Base-by-base conservation (phyloP, 2,113 vertebrate genomes). In the Antennarius striatus region DNA sequence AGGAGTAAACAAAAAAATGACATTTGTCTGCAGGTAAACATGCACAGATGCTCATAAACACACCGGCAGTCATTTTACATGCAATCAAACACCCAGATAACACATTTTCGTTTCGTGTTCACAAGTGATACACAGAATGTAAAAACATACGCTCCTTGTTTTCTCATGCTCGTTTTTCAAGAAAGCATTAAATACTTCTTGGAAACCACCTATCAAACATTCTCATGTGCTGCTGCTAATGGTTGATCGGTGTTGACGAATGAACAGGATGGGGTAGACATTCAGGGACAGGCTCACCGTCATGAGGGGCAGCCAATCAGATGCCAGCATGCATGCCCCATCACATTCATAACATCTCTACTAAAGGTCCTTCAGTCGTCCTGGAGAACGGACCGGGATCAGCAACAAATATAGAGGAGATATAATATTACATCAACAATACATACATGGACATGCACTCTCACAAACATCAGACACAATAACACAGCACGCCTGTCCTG, bases 261-360 rank as follows among this genome's bases (percentile, higher is more conserved):
- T 55, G 29, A 56, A 42, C 56, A 39, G 22, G 56, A 39, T 30
- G 42, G 17, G 17, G 14, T 11, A n/a, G 57, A 30, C 15, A 36
- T 50, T 69, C 56, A 57, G 76, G 76, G 74, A 71, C 57, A 55
- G n/a, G 39, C 68, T 87, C 70, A 78, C 78, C 82, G 77, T 82
- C 65, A 80, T 64, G 54, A 36, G 30, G n/a, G 54, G 56, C 69
- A 59, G 63, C 63, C 83, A 83, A 70, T 77, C 71, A 80, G 50
- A 79, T 5, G 7, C n/a, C 17, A 28, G 65, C 50, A 36, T 7
- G 42, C 62, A 48, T 3, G 28, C 56, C 16, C 16, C 56, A 53
- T 77, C 55, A 62, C 32, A 60, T 61, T 46, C 71, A n/a, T 29
- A 40, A 54, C 15, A 51, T 42, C 17, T 29, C 29, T 45, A 51